phyloP scores from a whole-genome alignment of 2,113 vertebrate species.

The Felis chaus region DNA sequence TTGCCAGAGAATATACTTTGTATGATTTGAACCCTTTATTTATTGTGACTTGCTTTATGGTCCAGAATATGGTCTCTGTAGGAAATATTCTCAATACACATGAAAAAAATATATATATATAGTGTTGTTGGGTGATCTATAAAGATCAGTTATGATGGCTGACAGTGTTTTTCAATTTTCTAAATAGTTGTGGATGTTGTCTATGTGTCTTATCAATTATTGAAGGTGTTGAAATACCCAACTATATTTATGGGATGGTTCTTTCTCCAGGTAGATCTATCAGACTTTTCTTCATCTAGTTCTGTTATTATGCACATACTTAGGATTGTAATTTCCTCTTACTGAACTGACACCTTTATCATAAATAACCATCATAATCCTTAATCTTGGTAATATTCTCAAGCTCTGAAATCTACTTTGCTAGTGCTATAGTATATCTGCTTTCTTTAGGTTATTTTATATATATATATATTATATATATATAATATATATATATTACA shows the following conservation, averaged over 20 bases:
- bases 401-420: slow-evolving; percentile 2
- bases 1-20: not conserved
- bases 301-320: not conserved
- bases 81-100: not conserved
- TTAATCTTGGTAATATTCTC: not conserved
- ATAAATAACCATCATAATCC: not conserved
- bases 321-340: not conserved
- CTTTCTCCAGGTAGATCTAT: not conserved
- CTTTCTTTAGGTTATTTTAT: not conserved
- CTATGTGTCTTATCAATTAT: not conserved
- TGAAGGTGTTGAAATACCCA: not conserved
- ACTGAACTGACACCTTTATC: not conserved
- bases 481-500: too few species aligned
- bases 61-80: not conserved
- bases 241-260: not conserved
- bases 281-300: not conserved
- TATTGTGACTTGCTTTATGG: not conserved
- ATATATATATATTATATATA: not conserved
- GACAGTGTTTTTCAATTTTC: not conserved
- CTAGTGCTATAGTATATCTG: not conserved
- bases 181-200: not conserved
- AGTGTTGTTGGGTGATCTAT: not conserved
- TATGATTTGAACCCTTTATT: not conserved
- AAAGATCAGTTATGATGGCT: not conserved
- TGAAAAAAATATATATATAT: not conserved